Evolutionary conservation across 2,888 invertebrate genomes (phyloP).

Genomic region (Mythimna albipuncta): DNA sequence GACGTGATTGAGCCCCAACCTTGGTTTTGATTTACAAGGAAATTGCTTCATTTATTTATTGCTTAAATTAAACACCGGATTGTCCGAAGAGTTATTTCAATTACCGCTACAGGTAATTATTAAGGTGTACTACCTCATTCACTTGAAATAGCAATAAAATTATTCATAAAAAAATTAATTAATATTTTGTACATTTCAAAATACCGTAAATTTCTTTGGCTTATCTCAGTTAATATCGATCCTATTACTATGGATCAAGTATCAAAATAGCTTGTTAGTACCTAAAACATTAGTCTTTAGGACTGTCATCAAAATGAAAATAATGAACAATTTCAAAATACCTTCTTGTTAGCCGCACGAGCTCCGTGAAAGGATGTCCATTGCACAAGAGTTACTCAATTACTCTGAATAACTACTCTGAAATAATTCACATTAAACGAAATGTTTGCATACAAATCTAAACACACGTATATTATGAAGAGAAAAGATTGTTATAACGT

Average conservation of each 20-base stretch:
- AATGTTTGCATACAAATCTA: slow-evolving; percentile 43
- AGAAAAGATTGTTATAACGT: background rate
- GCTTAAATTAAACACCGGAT: slow-evolving; percentile 24
- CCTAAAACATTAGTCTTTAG: slow-evolving; percentile 1
- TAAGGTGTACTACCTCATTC: background rate
- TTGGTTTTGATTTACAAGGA: slow-evolving; percentile 66
- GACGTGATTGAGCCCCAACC: slow-evolving; percentile 57
- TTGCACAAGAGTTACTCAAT: slow-evolving; percentile 31
- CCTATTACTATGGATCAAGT: background rate
- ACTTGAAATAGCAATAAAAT: slow-evolving; percentile 1
- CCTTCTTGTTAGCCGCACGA: slow-evolving; percentile 29
- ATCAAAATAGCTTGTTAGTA: slow-evolving; percentile 5
- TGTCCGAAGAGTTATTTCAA: slow-evolving; percentile 20
- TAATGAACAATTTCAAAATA: slow-evolving; percentile 49
- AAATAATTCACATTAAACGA: slow-evolving; percentile 36
- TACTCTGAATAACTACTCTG: slow-evolving; percentile 21
- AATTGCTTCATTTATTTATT: slow-evolving; percentile 60
- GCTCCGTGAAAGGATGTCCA: slow-evolving; percentile 28
- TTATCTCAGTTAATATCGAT: background rate
- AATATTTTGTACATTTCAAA: background rate
- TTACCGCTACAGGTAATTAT: slow-evolving; percentile 1
- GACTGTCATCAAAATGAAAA: slow-evolving; percentile 19
- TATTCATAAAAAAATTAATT: background rate
- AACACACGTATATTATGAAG: background rate
- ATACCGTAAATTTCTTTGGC: background rate